These are phyloP conservation scores for Conus canariensis DNA, from an alignment of 2,888 invertebrate genomes.

Conservation along the genomic window DNA sequence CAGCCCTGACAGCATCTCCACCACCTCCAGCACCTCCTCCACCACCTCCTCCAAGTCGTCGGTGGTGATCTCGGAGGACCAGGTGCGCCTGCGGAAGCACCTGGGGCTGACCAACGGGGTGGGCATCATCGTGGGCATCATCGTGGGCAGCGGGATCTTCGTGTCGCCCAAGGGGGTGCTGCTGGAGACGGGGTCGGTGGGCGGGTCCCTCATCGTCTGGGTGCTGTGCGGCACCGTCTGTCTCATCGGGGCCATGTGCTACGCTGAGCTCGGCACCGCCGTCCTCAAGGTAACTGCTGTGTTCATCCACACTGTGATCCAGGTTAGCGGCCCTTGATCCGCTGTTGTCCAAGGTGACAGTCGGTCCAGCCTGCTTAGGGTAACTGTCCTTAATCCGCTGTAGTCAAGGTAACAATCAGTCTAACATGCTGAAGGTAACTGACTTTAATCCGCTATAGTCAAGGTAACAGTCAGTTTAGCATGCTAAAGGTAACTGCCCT, in stretches of 20 bases:
- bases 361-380: background rate
- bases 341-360: background rate
- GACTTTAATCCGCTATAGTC: too few relatives aligned
- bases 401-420: too few relatives aligned
- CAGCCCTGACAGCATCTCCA: background rate
- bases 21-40: background rate
- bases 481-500: too few relatives aligned
- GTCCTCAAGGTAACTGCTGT: conserved; percentile 85
- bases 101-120: conserved; percentile 92
- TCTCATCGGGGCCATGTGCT: conserved; percentile 96
- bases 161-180: conserved; percentile 95
- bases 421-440: too few relatives aligned
- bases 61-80: conserved; percentile 45
- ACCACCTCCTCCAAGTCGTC: conserved; percentile 41
- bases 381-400: background rate
- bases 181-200: conserved; percentile 91
- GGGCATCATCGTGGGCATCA: conserved; percentile 95
- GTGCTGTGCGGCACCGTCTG: conserved; percentile 91
- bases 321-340: background rate
- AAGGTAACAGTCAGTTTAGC: too few relatives aligned
- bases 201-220: conserved; percentile 95
- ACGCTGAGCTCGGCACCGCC: conserved; percentile 98
- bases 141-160: conserved; percentile 97
- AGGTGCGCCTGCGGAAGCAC: conserved; percentile 87
- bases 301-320: background rate